Conservation (phyloP, 2,888 invertebrate genomes). For the Plagodis pulveraria region DNA sequence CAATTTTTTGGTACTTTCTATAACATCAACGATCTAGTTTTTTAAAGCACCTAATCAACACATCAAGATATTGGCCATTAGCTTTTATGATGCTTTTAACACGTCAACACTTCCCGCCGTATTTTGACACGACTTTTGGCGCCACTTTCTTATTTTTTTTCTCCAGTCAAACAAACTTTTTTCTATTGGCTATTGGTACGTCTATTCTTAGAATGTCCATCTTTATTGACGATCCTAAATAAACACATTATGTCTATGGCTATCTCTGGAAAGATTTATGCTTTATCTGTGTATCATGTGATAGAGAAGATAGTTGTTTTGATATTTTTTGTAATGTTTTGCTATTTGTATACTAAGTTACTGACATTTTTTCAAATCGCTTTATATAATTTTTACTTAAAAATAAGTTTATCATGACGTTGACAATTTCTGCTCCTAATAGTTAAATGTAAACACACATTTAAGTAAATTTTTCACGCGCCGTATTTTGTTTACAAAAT, state of each 20-base stretch:
- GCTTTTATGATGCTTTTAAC: conserved; percentile 20
- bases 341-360: not conserved
- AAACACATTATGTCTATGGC: conserved; percentile 19
- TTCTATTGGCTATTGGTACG: not conserved
- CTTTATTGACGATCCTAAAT: conserved; percentile 24
- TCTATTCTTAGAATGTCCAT: conserved; percentile 24
- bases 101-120: conserved; percentile 3
- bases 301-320: conserved; percentile 30
- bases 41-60: not conserved
- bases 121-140: conserved; percentile 16
- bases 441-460: too few species aligned
- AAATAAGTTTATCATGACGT: not conserved
- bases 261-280: conserved; percentile 29
- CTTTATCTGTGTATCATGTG: conserved; percentile 27
- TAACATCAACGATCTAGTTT: too few species aligned
- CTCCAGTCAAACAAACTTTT: conserved; percentile 7
- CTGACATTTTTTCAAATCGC: not conserved
- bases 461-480: too few species aligned
- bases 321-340: conserved; percentile 30
- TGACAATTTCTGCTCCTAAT: too few species aligned
- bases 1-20: too few species aligned
- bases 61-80: not conserved
- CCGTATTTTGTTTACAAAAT: too few species aligned
- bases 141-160: conserved; percentile 16
- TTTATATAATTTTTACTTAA: not conserved